phyloP scores from a whole-genome alignment of 1,140 invertebrate genomes.

The Zelostemma sp. region DNA sequence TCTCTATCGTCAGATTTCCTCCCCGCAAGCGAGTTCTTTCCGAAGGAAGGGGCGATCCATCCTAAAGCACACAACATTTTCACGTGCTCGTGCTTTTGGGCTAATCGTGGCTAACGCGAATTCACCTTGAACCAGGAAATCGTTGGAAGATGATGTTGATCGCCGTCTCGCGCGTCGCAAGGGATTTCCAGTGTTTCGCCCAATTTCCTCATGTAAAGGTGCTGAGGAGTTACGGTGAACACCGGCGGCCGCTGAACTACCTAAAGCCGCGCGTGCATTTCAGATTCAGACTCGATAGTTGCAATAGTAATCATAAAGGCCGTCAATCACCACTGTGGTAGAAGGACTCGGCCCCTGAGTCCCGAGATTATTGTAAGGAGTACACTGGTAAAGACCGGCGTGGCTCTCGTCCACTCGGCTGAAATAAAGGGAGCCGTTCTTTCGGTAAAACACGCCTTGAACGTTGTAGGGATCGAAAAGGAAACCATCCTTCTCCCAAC shows the following conservation, averaged over 20 bases:
- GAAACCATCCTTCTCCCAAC: slow-evolving; percentile 95
- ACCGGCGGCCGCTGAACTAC: slow-evolving; percentile 88
- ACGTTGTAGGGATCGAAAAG: slow-evolving; percentile 93
- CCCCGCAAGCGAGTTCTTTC: slow-evolving; percentile 80
- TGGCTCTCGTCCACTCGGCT: slow-evolving; percentile 84
- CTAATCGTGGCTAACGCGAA: neutral
- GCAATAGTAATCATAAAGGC: too few species aligned
- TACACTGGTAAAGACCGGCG: slow-evolving; percentile 88
- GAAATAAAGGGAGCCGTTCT: slow-evolving; percentile 90
- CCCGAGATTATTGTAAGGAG: slow-evolving; percentile 91
- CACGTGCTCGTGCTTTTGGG: neutral
- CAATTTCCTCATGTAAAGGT: slow-evolving; percentile 85
- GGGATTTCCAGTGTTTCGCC: slow-evolving; percentile 86
- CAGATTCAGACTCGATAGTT: too few species aligned
- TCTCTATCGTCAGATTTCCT: slow-evolving; percentile 89
- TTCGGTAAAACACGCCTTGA: slow-evolving; percentile 85
- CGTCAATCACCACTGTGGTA: slow-evolving; percentile 79
- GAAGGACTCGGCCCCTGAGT: slow-evolving; percentile 85
- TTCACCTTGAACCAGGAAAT: slow-evolving; percentile 89
- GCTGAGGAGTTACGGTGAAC: slow-evolving; percentile 81
- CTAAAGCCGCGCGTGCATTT: slow-evolving; percentile 45
- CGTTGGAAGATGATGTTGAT: slow-evolving; percentile 80
- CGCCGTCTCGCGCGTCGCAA: slow-evolving; percentile 83
- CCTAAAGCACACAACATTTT: slow-evolving; percentile 69
- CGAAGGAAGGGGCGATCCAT: slow-evolving; percentile 78